phyloP scores from a whole-genome alignment of 2,797 vertebrate genomes.

The Poecilia wingei region DNA sequence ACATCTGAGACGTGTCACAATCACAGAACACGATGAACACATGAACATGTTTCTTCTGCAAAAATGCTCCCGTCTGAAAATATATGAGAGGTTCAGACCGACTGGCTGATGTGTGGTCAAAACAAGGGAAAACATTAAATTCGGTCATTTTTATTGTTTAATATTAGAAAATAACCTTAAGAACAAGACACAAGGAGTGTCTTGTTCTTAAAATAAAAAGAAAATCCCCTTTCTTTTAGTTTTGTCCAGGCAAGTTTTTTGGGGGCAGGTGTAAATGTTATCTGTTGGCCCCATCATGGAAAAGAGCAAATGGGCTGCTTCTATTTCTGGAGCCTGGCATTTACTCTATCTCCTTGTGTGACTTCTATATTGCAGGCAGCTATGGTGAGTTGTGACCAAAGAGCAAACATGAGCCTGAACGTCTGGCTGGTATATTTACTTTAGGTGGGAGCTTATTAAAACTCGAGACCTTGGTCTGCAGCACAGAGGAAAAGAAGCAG shows the following conservation, averaged over 20 bases:
- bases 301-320: constrained; percentile 65
- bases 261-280: constrained; percentile 71
- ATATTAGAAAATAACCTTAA: constrained; percentile 9
- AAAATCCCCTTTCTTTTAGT: background rate
- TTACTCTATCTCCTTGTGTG: constrained; percentile 58
- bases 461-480: constrained; percentile 22
- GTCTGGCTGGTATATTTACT: constrained; percentile 58
- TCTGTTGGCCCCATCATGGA: constrained; percentile 71
- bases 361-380: constrained; percentile 46
- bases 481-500: constrained; percentile 6
- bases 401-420: constrained; percentile 55
- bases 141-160: background rate
- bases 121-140: background rate
- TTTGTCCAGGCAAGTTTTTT: constrained; percentile 32
- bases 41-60: background rate
- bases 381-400: constrained; percentile 30
- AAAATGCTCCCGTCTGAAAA: background rate
- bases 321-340: constrained; percentile 75
- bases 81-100: background rate
- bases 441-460: constrained; percentile 59
- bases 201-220: constrained; percentile 15
- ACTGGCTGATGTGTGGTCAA: background rate
- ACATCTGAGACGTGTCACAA: constrained; percentile 12
- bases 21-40: background rate
- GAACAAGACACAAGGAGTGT: too few relatives aligned